Percentiles rank a stretch among this genome's conserved stretches.
These are phyloP conservation scores for Aethina tumida DNA, from an alignment of 1,140 invertebrate species.

Conservation along the genomic window DNA sequence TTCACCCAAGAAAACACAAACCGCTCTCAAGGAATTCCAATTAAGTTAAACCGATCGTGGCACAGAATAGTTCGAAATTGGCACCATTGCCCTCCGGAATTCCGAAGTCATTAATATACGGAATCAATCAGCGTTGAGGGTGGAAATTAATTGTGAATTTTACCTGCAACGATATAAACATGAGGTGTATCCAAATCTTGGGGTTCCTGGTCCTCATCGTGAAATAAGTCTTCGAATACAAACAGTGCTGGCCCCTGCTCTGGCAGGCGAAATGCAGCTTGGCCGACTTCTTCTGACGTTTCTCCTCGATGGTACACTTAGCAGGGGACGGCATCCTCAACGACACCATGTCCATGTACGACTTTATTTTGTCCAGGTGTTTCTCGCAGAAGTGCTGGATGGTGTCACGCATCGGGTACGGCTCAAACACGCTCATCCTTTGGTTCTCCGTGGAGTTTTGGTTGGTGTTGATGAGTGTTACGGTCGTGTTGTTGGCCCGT, in stretches of 20 bases:
- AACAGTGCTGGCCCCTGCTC: slow-evolving; percentile 72
- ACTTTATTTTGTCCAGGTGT: slow-evolving; percentile 82
- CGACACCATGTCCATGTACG: slow-evolving; percentile 80
- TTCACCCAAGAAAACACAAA: too few relatives aligned
- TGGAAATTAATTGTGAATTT: slow-evolving; percentile 9
- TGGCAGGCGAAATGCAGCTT: slow-evolving; percentile 86
- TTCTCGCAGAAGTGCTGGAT: slow-evolving; percentile 92
- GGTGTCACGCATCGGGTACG: slow-evolving; percentile 79
- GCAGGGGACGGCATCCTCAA: slow-evolving; percentile 77
- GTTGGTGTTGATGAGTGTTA: slow-evolving; percentile 55
- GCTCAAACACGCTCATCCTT: slow-evolving; percentile 76
- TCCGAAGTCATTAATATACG: too few relatives aligned
- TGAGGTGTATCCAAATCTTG: slow-evolving; percentile 87
- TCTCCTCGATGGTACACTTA: slow-evolving; percentile 82
- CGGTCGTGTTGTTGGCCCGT: slow-evolving; percentile 57
- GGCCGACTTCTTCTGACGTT: slow-evolving; percentile 70
- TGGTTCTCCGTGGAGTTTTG: slow-evolving; percentile 44
- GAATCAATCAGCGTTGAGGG: too few relatives aligned
- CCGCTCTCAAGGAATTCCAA: too few relatives aligned
- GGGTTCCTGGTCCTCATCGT: slow-evolving; percentile 78
- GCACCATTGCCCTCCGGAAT: too few relatives aligned
- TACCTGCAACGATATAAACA: slow-evolving; percentile 86
- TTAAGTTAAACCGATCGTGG: too few relatives aligned
- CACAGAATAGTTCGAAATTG: too few relatives aligned
- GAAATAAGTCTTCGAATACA: slow-evolving; percentile 80